Percentiles rank a stretch among this genome's conserved stretches.
Conservation (phyloP, 2,113 vertebrate species). For the Conger conger region DNA sequence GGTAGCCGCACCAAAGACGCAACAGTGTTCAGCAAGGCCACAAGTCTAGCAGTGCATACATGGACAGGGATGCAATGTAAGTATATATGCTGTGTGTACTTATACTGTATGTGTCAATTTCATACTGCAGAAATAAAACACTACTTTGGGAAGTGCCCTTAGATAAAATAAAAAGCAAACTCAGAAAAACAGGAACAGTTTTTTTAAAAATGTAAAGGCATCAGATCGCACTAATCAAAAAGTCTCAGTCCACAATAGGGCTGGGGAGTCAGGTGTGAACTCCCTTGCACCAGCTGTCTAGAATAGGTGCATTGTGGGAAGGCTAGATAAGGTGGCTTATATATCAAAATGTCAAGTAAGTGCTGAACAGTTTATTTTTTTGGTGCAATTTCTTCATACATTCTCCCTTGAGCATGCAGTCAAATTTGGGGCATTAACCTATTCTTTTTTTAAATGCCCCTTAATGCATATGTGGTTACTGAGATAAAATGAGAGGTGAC, state of each 20-base stretch:
- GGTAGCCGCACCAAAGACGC: conserved; percentile 64
- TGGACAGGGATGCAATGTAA: conserved; percentile 54
- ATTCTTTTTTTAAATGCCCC: conserved; percentile 8
- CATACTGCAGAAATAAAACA: conserved; percentile 72
- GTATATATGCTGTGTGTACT: conserved; percentile 58
- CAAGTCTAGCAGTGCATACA: conserved; percentile 62
- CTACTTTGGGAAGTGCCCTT: conserved; percentile 74
- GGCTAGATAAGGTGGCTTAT: conserved; percentile 52
- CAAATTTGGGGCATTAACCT: not conserved
- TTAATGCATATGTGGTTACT: conserved; percentile 65
- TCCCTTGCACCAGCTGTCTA: conserved; percentile 57
- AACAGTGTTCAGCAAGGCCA: conserved; percentile 53
- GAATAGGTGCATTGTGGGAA: conserved; percentile 61
- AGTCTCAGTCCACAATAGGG: conserved; percentile 52
- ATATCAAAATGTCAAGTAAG: conserved; percentile 48
- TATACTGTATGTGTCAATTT: conserved; percentile 65
- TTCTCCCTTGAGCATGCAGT: conserved; percentile 31
- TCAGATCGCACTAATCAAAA: conserved; percentile 65
- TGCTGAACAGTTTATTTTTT: conserved; percentile 52
- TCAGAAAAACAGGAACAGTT: conserved; percentile 67
- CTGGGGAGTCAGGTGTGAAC: conserved; percentile 33
- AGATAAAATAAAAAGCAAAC: conserved; percentile 64
- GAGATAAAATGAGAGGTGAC: conserved; percentile 72
- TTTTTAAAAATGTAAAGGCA: conserved; percentile 77
- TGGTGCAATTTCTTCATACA: conserved; percentile 57